Conservation (phyloP, 2,113 vertebrate genomes). For the Turnix velox region DNA sequence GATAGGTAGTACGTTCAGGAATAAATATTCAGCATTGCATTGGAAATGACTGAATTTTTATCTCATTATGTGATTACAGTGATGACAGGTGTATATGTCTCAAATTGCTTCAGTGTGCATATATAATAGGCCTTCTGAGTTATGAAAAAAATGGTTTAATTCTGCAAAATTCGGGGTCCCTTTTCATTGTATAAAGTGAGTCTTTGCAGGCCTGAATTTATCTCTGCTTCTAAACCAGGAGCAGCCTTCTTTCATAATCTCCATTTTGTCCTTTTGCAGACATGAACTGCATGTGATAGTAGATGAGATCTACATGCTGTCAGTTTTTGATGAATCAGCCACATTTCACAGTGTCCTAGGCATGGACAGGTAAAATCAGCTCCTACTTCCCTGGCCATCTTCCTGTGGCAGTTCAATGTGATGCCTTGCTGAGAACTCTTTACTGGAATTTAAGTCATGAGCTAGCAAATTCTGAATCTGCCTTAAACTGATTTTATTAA, state of each 20-base stretch:
- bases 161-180: neutral
- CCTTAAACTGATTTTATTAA: neutral
- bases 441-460: slow-evolving; percentile 44
- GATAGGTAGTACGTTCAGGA: neutral
- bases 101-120: neutral
- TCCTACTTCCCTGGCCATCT: slow-evolving; percentile 3
- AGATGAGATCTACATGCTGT: slow-evolving; percentile 97
- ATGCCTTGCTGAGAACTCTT: slow-evolving; percentile 37
- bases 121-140: neutral
- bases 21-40: neutral
- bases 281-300: slow-evolving; percentile 87
- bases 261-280: slow-evolving; percentile 62
- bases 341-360: slow-evolving; percentile 88
- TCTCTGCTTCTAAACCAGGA: neutral
- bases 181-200: neutral
- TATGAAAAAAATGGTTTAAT: neutral
- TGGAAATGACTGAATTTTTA: neutral
- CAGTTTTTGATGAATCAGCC: slow-evolving; percentile 84
- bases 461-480: neutral
- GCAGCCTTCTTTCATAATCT: neutral
- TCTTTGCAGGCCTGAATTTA: neutral
- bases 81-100: neutral
- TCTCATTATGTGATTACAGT: neutral
- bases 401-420: neutral
- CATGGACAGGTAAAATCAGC: slow-evolving; percentile 80